Conservation (phyloP, 2,797 vertebrate species). For the Falco columbarius region DNA sequence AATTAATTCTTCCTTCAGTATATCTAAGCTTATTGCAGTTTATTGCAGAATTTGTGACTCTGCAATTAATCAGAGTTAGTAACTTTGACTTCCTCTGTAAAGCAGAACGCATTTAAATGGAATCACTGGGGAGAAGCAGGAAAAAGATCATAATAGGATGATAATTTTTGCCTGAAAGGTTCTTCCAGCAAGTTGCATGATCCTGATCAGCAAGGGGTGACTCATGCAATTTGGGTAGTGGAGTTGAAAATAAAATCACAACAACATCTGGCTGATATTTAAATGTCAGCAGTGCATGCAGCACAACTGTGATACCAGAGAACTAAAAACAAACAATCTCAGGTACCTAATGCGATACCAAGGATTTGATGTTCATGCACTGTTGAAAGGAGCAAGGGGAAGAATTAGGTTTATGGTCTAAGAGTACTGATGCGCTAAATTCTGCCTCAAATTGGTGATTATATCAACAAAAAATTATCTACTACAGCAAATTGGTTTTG, state of each 20-base stretch:
- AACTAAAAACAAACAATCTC: not conserved
- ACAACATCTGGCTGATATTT: constrained; percentile 48
- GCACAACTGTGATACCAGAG: not conserved
- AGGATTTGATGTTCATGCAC: not conserved
- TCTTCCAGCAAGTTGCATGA: not conserved
- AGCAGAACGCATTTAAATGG: not conserved
- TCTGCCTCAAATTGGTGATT: not conserved
- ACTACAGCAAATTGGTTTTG: not conserved
- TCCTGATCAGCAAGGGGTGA: not conserved
- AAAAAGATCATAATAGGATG: not conserved
- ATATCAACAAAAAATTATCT: not conserved
- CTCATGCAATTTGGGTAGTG: not conserved
- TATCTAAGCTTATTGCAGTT: not conserved
- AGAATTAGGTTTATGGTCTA: not conserved
- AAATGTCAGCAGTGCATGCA: constrained; percentile 21
- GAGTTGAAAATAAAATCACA: constrained; percentile 4
- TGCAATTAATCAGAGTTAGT: not conserved
- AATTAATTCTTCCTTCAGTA: not conserved
- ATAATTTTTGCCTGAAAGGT: constrained; percentile 15
- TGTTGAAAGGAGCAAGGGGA: not conserved
- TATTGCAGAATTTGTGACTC: not conserved
- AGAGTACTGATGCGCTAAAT: not conserved
- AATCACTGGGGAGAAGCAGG: not conserved
- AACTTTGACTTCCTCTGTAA: not conserved
- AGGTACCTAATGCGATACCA: not conserved